A percentile compares a stretch with the other conserved stretches of the same genome.
Conservation (phyloP, 2,888 invertebrate genomes). For the Neoitamus cyanurus region DNA sequence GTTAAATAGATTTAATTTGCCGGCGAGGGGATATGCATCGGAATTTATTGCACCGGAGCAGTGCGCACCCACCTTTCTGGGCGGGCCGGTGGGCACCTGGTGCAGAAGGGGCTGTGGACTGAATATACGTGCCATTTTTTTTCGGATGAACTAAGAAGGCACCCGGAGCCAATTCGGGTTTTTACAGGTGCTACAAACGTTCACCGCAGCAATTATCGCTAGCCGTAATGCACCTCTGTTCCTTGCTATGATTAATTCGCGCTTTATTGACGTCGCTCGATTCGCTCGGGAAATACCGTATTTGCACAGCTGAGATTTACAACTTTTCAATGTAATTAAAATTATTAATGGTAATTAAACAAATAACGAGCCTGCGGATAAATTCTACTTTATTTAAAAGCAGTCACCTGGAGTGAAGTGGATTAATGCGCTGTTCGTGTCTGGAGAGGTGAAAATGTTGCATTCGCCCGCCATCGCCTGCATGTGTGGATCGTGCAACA, state of each 20-base stretch:
- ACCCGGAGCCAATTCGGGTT: neutral
- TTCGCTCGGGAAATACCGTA: neutral
- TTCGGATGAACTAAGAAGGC: neutral
- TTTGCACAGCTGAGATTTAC: constrained; percentile 1
- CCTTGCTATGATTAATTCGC: neutral
- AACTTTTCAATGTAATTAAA: constrained; percentile 1
- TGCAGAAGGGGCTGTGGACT: neutral
- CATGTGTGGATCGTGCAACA: neutral
- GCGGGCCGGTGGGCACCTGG: neutral
- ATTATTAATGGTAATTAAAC: constrained; percentile 1
- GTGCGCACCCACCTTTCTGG: neutral
- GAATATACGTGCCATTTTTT: neutral
- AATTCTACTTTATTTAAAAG: constrained; percentile 1
- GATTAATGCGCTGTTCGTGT: neutral
- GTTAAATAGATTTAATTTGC: constrained; percentile 37
- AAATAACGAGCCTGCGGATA: constrained; percentile 1
- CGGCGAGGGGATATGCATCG: constrained; percentile 11
- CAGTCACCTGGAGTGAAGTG: neutral
- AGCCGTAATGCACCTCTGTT: neutral
- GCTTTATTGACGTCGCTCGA: neutral
- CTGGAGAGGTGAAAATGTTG: neutral
- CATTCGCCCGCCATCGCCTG: neutral
- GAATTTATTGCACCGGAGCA: constrained; percentile 21
- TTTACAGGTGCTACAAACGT: neutral
- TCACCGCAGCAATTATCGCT: neutral